Conservation (phyloP, 2,888 invertebrate genomes). For the Nymphalis urticae region DNA sequence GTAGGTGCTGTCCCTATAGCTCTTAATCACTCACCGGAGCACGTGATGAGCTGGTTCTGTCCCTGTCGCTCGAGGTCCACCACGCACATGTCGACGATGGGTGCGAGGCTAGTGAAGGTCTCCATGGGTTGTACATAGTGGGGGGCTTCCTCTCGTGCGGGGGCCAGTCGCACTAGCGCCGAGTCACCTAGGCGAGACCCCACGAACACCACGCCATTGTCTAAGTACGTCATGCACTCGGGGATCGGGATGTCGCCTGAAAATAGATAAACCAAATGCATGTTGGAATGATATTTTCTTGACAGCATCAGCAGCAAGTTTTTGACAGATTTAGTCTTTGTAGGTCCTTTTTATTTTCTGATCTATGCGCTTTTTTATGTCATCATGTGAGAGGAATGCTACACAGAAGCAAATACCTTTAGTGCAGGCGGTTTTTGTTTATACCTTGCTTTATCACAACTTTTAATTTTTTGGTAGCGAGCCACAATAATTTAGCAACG, state of each 20-base stretch:
- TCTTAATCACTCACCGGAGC: conserved; percentile 85
- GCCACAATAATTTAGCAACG: no score
- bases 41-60: conserved; percentile 98
- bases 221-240: conserved; percentile 98
- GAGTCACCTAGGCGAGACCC: conserved; percentile 98
- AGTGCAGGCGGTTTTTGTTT: no score
- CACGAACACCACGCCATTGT: conserved; percentile 98
- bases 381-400: no score
- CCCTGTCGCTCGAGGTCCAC: conserved; percentile 97
- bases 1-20: background rate
- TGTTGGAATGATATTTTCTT: background rate
- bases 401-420: no score
- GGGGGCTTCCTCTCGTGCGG: conserved; percentile 90
- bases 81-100: conserved; percentile 98
- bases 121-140: conserved; percentile 97
- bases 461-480: no score
- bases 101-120: conserved; percentile 97
- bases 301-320: background rate
- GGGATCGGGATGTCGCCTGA: conserved; percentile 94
- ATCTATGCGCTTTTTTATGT: no score
- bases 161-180: conserved; percentile 94
- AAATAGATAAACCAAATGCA: conserved; percentile 1
- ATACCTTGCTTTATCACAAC: no score
- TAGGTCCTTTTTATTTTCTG: no score
- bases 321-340: no score